phyloP scores from a whole-genome alignment of 2,888 invertebrate species.

The Ecdyonurus torrentis region DNA sequence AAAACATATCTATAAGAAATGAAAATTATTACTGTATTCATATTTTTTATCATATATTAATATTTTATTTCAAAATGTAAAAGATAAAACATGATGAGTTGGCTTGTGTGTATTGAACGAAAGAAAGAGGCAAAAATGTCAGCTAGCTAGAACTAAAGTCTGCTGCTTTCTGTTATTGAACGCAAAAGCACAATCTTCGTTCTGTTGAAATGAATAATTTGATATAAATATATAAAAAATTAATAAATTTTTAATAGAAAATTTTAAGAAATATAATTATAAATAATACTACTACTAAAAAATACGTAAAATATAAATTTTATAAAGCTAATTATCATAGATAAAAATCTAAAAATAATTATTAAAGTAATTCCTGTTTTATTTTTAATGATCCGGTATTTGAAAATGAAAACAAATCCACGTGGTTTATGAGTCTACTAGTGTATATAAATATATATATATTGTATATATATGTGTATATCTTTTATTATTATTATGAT shows the following conservation, averaged over 20 bases:
- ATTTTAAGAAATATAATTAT: not conserved
- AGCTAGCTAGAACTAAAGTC: not conserved
- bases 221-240: not conserved
- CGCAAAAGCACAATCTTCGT: not conserved
- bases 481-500: not conserved
- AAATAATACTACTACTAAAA: not conserved
- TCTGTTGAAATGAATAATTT: not conserved
- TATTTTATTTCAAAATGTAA: not conserved
- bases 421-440: not conserved
- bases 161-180: not conserved
- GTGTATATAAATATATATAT: too few relatives aligned
- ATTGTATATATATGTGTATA: not conserved
- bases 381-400: not conserved
- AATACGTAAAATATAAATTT: not conserved
- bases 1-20: not conserved
- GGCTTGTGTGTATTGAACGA: not conserved
- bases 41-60: not conserved
- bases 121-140: not conserved
- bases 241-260: not conserved
- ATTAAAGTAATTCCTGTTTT: not conserved
- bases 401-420: not conserved
- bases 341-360: not conserved
- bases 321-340: not conserved
- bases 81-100: not conserved
- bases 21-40: not conserved